These are phyloP conservation scores for Campoletis sonorensis DNA, from an alignment of 1,140 invertebrate genomes.

Conservation along the genomic window DNA sequence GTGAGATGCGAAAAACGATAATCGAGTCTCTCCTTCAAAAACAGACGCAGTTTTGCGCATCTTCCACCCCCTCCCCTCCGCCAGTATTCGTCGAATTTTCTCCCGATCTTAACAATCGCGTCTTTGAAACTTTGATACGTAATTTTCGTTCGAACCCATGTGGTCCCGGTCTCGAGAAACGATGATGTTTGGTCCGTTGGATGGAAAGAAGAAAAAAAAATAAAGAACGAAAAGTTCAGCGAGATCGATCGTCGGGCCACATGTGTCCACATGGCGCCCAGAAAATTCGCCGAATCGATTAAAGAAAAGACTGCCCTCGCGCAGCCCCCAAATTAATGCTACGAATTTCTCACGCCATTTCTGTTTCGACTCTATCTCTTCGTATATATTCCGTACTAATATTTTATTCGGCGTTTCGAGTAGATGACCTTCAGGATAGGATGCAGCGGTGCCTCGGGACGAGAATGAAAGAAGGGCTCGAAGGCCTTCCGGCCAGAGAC, in stretches of 20 bases:
- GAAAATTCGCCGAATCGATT: slow-evolving; percentile 8
- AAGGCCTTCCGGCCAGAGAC: not conserved
- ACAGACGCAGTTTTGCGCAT: not conserved
- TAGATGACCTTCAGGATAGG: not conserved
- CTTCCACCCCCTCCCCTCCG: not conserved
- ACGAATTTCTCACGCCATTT: slow-evolving; percentile 5
- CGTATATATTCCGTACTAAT: not conserved
- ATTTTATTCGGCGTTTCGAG: not conserved
- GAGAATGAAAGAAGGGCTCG: not conserved
- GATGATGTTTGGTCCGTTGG: not conserved
- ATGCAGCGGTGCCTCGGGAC: not conserved
- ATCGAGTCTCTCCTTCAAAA: slow-evolving; percentile 11
- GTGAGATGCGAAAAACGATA: slow-evolving; percentile 11
- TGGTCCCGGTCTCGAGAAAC: not conserved
- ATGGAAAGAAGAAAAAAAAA: not conserved
- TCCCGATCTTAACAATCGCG: not conserved
- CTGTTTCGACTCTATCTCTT: not conserved
- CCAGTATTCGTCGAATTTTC: not conserved
- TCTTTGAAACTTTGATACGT: slow-evolving; percentile 1
- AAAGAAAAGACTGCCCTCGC: slow-evolving; percentile 2
- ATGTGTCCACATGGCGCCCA: not conserved
- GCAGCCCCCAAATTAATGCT: not conserved
- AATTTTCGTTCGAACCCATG: not conserved
- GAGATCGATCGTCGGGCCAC: not conserved
- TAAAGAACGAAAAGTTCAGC: not conserved